phyloP scores from a whole-genome alignment of 2,113 vertebrate species.

The Mungos mungo region DNA sequence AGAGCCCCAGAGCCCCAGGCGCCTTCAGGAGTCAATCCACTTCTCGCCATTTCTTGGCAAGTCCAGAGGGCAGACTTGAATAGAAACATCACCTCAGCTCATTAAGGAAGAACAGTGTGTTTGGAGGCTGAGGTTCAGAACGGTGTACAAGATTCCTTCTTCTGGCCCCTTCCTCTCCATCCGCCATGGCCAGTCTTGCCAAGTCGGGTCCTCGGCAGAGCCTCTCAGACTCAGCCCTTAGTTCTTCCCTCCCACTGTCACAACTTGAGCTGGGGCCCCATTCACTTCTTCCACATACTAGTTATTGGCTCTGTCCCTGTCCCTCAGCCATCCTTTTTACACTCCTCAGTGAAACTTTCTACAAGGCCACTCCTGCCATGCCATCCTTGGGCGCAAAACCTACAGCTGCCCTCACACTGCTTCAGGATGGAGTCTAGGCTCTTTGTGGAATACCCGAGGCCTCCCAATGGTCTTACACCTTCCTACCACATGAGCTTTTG shows the following conservation, averaged over 20 bases:
- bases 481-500: not conserved
- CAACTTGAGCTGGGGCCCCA: not conserved
- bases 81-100: conserved; percentile 44
- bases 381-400: not conserved
- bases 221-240: not conserved
- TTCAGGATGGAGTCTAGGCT: not conserved
- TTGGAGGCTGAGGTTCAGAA: not conserved
- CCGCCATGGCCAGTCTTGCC: not conserved
- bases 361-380: not conserved
- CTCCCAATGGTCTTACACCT: not conserved
- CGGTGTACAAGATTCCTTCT: not conserved
- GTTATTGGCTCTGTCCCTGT: not conserved
- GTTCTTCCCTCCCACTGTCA: not conserved
- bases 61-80: conserved; percentile 39
- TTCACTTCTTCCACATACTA: not conserved
- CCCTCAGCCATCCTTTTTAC: not conserved
- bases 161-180: not conserved
- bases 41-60: conserved; percentile 51
- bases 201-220: not conserved
- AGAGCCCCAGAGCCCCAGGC: conserved; percentile 21
- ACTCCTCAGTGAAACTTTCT: not conserved
- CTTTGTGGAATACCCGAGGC: not conserved
- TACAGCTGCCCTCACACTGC: not conserved
- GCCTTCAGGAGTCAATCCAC: not conserved
- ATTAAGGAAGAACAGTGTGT: conserved; percentile 19